These are phyloP conservation scores for Homalodisca vitripennis DNA, from an alignment of 1,140 invertebrate species.

Conservation along the genomic window DNA sequence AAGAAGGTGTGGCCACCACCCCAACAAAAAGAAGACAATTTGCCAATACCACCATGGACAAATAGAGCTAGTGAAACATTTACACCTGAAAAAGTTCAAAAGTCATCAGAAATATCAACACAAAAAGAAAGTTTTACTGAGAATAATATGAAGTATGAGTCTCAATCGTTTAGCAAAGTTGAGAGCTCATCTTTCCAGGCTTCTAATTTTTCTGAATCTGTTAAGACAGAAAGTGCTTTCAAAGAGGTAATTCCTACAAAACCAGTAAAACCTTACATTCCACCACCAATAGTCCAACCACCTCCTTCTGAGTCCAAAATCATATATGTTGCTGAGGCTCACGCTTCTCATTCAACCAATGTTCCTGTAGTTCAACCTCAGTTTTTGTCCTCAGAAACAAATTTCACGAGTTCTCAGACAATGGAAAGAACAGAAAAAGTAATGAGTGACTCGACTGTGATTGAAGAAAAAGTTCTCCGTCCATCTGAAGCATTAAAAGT, in stretches of 20 bases:
- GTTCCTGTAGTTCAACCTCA: slow-evolving; percentile 24
- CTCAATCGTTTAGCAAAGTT: slow-evolving; percentile 2
- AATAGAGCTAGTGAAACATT: neutral
- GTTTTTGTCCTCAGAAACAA: slow-evolving; percentile 8
- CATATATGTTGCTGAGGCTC: slow-evolving; percentile 41
- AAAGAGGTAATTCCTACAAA: neutral
- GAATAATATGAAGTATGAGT: slow-evolving; percentile 12
- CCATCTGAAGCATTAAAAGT: slow-evolving; percentile 41
- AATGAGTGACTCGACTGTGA: slow-evolving; percentile 13
- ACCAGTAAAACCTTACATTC: slow-evolving; percentile 1
- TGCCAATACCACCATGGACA: neutral
- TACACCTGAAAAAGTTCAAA: neutral
- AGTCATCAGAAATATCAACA: neutral
- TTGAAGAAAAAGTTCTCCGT: slow-evolving; percentile 45
- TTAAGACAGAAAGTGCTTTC: slow-evolving; percentile 23
- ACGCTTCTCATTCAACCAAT: slow-evolving; percentile 36
- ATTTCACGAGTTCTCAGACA: slow-evolving; percentile 19
- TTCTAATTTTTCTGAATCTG: neutral
- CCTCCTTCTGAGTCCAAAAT: slow-evolving; percentile 36
- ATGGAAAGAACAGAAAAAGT: slow-evolving; percentile 8
- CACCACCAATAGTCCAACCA: neutral
- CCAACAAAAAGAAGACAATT: slow-evolving; percentile 43
- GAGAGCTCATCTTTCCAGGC: neutral
- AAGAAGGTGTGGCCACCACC: slow-evolving; percentile 55
- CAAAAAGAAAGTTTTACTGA: slow-evolving; percentile 9